Evolutionary conservation across 2,888 invertebrate species (phyloP).

Genomic region (Seira musarum): DNA sequence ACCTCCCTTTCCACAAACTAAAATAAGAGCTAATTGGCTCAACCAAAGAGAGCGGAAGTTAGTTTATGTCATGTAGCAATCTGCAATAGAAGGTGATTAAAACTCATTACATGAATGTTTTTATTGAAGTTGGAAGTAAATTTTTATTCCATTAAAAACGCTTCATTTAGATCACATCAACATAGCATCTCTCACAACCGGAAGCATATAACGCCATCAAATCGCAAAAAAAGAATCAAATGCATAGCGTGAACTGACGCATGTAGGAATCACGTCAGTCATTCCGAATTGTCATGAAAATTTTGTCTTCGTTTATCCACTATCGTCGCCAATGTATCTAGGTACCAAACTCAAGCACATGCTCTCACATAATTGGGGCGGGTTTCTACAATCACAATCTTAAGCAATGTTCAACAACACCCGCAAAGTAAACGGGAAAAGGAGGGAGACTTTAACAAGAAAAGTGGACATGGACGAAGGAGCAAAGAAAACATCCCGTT

Average conservation of each 20-base stretch:
- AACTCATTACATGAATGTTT: not conserved
- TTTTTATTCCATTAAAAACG: no score
- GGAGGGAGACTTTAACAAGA: not conserved
- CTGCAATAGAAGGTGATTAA: not conserved
- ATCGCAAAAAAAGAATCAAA: not conserved
- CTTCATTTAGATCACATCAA: no score
- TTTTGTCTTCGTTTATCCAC: not conserved
- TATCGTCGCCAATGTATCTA: slow-evolving; percentile 16
- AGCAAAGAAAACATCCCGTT: not conserved
- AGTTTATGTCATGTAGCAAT: not conserved
- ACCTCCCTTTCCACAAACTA: not conserved
- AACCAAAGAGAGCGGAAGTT: not conserved
- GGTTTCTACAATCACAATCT: not conserved
- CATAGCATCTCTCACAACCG: no score
- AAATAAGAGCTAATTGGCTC: not conserved
- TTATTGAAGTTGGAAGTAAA: no score
- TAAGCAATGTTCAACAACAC: slow-evolving; percentile 22
- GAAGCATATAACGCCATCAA: no score
- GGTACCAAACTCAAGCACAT: not conserved
- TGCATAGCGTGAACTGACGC: slow-evolving; percentile 7
- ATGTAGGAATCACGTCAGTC: slow-evolving; percentile 41
- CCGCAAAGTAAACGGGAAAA: not conserved
- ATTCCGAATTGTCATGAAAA: not conserved
- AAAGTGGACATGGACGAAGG: not conserved
- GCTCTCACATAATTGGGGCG: slow-evolving; percentile 39